Conservation (phyloP, 2,888 invertebrate species). For the Troilus luridus region DNA sequence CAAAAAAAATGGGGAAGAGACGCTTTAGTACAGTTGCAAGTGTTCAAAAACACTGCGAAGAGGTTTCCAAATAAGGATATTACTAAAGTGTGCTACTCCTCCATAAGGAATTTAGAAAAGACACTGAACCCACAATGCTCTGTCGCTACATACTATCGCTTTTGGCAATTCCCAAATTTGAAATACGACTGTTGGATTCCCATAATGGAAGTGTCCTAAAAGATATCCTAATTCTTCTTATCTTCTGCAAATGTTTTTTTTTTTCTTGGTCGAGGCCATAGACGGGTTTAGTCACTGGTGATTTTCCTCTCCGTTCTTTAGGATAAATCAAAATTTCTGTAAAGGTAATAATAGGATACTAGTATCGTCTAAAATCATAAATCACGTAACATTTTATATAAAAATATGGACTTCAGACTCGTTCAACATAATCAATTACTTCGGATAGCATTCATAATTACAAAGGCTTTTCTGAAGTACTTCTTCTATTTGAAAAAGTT, state of each 20-base stretch:
- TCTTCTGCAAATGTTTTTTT: background rate
- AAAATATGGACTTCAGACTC: too few species aligned
- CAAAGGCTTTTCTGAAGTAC: too few species aligned
- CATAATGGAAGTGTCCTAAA: slow-evolving; percentile 4
- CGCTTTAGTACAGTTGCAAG: background rate
- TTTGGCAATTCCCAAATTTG: background rate
- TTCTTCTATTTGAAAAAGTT: too few species aligned
- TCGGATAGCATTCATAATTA: too few species aligned
- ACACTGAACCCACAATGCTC: background rate
- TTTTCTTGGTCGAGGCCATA: background rate
- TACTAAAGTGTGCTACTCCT: background rate
- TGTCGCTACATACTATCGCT: background rate
- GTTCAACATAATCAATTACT: too few species aligned
- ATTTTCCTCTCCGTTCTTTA: background rate
- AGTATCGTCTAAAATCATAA: too few species aligned
- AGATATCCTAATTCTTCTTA: background rate
- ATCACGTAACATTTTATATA: too few species aligned
- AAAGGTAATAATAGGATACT: too few species aligned
- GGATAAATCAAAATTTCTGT: background rate
- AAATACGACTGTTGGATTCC: background rate
- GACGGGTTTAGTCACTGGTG: background rate
- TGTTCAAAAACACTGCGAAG: background rate
- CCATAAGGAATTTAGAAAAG: background rate
- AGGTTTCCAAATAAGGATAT: background rate
- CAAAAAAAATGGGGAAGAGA: background rate